Percentiles rank a stretch among this genome's conserved stretches.
These are phyloP conservation scores for Triops cancriformis DNA, from an alignment of 1,140 invertebrate species.

Conservation along the genomic window DNA sequence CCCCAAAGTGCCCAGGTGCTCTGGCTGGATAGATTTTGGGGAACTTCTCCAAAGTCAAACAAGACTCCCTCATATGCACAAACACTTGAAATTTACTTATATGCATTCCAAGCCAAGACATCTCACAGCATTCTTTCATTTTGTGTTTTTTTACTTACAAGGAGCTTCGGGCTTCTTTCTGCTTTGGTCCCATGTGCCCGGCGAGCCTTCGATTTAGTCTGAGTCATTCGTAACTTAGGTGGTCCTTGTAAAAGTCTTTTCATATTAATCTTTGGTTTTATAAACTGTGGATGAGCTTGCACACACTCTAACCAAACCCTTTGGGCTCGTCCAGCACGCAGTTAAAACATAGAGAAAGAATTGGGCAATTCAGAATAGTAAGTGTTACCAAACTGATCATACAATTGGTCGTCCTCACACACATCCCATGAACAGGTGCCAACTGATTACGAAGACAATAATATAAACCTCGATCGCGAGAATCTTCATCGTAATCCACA, in stretches of 20 bases:
- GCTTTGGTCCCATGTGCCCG: not conserved
- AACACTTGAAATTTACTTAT: conserved; percentile 8
- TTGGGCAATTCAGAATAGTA: too few relatives aligned
- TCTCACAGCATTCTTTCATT: not conserved
- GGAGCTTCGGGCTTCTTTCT: not conserved
- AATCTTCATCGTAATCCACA: too few relatives aligned
- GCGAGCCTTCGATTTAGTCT: not conserved
- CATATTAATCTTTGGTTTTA: not conserved
- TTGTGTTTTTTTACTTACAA: not conserved
- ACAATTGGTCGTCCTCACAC: too few relatives aligned
- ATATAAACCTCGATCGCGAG: too few relatives aligned
- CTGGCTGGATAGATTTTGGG: not conserved
- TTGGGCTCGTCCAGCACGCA: not conserved
- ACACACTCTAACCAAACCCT: not conserved
- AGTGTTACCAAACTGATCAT: too few relatives aligned
- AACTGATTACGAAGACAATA: too few relatives aligned
- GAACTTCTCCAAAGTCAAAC: conserved; percentile 2
- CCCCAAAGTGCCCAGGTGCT: conserved; percentile 2
- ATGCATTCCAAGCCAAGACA: not conserved
- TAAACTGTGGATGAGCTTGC: not conserved
- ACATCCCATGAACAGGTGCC: too few relatives aligned
- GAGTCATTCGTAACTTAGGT: conserved; percentile 3
- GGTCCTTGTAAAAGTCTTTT: not conserved
- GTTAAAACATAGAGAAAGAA: too few relatives aligned
- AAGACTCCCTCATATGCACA: not conserved